Base-by-base conservation (phyloP, 1,140 invertebrate species). In the Arion vulgaris region DNA sequence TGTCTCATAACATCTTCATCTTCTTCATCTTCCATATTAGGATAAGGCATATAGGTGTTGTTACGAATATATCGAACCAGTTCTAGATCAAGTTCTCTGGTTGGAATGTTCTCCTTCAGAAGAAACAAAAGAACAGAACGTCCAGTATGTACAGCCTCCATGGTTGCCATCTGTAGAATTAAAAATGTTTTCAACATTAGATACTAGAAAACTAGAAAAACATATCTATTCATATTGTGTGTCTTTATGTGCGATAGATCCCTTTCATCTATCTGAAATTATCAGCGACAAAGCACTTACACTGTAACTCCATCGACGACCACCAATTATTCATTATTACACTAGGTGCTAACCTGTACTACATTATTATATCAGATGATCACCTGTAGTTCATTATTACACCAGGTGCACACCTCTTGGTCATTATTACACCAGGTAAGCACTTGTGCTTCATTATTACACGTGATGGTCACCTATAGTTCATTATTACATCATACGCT, bases 221-320 rank as follows among this genome's bases (percentile, higher is more conserved):
- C 5, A 85, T 26, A 15, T 73, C 72, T 49, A n/a, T n/a, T n/a
- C n/a, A n/a, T n/a, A n/a, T 66, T 68, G n/a, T 76, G 68, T 23
- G 82, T 73, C 11, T 84, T 69, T 38, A 81, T 74, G 41, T 85
- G 82, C 38, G 73, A 68, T 72, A 85, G 34, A 17, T 84, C 11
- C n/a, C n/a, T n/a, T n/a, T n/a, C n/a, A n/a, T n/a, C n/a, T n/a
- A n/a, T n/a, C n/a, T n/a, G n/a, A n/a, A n/a, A n/a, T n/a, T n/a
- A n/a, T n/a, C n/a, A n/a, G n/a, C n/a, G n/a, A n/a, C n/a, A n/a
- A n/a, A n/a, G n/a, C n/a, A n/a, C n/a, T n/a, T 81, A 66, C 23
- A 82, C 45, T 5, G 82, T 38, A 15, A 83, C 78, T 17, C 79
- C 49, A 34, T 81, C 34, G 34, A 36, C 45, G 32, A 82, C 82